These are phyloP conservation scores for Fregetta grallaria DNA, from an alignment of 2,113 vertebrate species.

Conservation along the genomic window DNA sequence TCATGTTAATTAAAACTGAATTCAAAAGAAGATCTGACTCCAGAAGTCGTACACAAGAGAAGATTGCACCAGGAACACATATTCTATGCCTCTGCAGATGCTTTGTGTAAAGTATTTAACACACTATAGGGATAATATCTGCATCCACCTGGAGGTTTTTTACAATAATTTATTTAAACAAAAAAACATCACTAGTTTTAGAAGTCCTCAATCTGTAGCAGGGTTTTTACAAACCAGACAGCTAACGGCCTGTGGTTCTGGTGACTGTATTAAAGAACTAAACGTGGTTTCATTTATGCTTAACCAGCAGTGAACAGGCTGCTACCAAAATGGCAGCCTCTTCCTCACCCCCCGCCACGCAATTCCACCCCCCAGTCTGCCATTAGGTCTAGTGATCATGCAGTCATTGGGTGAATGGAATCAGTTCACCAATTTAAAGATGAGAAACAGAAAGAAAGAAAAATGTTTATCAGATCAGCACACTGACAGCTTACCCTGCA, in stretches of 20 bases:
- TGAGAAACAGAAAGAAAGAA: neutral
- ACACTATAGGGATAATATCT: neutral
- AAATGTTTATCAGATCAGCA: neutral
- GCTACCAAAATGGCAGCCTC: neutral
- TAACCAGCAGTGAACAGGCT: neutral
- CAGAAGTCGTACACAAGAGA: neutral
- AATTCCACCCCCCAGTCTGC: neutral
- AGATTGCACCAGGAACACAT: neutral
- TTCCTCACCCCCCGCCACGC: accelerated
- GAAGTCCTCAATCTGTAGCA: neutral
- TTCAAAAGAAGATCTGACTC: neutral
- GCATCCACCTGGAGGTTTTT: neutral
- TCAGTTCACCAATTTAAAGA: neutral
- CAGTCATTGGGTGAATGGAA: neutral
- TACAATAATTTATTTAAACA: neutral
- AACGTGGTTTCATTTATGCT: neutral
- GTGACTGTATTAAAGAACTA: neutral
- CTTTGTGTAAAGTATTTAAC: neutral
- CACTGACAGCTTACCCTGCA: neutral
- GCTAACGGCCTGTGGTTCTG: neutral
- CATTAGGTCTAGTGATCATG: neutral
- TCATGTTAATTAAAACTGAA: neutral
- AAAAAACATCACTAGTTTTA: neutral
- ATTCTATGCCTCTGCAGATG: neutral
- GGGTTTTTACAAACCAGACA: neutral